Conservation (phyloP, 64 coral and sea anemone genomes). For the Orbicella faveolata region DNA sequence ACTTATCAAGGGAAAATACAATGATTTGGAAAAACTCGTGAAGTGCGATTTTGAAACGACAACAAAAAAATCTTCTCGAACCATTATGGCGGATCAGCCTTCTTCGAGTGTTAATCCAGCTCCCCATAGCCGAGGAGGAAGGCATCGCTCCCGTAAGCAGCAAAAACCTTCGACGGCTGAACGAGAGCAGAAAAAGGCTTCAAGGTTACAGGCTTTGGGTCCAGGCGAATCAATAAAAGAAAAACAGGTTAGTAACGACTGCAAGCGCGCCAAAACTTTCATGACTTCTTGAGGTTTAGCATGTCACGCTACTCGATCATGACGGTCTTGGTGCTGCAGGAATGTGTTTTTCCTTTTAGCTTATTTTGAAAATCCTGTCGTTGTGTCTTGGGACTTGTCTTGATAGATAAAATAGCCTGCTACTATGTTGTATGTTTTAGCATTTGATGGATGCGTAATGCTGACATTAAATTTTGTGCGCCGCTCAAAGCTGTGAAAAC, state of each 20-base stretch:
- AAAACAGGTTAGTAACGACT: constrained; percentile 78
- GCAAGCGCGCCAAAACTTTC: constrained; percentile 2
- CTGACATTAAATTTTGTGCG: too few relatives aligned
- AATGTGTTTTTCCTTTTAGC: neutral
- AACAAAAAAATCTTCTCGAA: neutral
- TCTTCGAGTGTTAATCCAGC: neutral
- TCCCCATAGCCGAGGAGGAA: constrained; percentile 45
- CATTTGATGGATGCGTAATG: too few relatives aligned
- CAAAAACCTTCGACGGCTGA: constrained; percentile 85
- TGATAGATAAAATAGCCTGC: neutral
- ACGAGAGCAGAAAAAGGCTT: constrained; percentile 95
- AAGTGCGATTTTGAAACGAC: neutral
- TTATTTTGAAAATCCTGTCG: neutral
- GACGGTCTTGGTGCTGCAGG: constrained; percentile 10
- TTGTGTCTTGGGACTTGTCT: neutral
- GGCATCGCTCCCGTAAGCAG: constrained; percentile 87
- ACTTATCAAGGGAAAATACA: neutral
- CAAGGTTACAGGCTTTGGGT: constrained; percentile 88
- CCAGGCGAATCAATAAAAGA: constrained; percentile 96
- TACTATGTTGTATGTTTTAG: too few relatives aligned
- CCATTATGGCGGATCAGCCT: constrained; percentile 14
- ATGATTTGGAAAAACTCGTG: neutral
- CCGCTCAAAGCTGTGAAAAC: too few relatives aligned
- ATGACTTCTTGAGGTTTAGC: constrained; percentile 17
- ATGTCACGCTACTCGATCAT: constrained; percentile 13